Evolutionary conservation across 2,888 invertebrate species (phyloP), one percentile per base, ranked within the genome.

Genomic region (Acanthosoma haemorrhoidale): DNA sequence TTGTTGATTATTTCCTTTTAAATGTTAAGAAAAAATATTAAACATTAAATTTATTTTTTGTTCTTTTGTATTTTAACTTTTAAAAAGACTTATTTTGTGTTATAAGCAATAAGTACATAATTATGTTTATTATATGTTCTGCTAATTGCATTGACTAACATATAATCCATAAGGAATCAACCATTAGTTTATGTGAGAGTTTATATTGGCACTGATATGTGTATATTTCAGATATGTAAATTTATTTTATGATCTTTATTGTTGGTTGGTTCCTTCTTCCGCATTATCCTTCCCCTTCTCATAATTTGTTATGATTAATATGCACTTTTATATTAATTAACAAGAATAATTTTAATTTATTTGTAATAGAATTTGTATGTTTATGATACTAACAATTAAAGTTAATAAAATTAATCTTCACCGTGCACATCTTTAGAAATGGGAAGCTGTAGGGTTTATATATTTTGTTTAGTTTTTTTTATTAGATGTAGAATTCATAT

Each of bases 131-230:
- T 51, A 51, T n/a, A 51, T 51, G 51, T 51, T 51, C 51, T 51
- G 51, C 51, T 51, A 51, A 51, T 64, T 41, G 64, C 64, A 64
- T 64, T 64, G 15, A 64, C 64, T 64, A 64, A 64, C 64, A 41
- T 64, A 29, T 29, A 6, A 18, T 11, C 15, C 34, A 41, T 29
- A 41, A 41, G 64, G 64, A 39, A 39, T 39, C 64, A 64, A 64
- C 64, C 64, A 64, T 51, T 51, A 25, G 29, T 51, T 51, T 43
- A 21, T 43, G 21, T 15, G 21, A 18, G 41, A 25, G 29, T 25
- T 21, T 51, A 51, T 51, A 21, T n/a, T n/a, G 16, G 41, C 41
- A 15, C 8, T 36, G 36, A 9, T 11, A 36, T 41, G 5, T 15
- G 4, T 41, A 15, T n/a, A 41, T n/a, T 41, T 41, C 13, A 4